Evolutionary conservation across 2,797 vertebrate species (phyloP).

Genomic region (Cygnus olor): DNA sequence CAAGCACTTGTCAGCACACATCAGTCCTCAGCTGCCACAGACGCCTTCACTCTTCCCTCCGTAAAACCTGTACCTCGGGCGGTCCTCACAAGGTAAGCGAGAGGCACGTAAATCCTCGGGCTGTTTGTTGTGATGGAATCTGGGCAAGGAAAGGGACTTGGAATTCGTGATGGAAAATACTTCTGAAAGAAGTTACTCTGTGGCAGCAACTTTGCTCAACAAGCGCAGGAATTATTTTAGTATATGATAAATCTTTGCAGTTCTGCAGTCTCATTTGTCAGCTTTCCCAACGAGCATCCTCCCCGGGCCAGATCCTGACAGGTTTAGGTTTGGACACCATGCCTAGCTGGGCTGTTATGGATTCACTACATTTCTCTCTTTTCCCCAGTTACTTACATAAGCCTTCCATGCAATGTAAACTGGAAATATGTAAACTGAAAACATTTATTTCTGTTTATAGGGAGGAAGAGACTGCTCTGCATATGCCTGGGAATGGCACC

Average conservation of each 20-base stretch:
- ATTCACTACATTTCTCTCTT: not conserved
- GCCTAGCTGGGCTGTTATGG: not conserved
- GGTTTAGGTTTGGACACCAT: not conserved
- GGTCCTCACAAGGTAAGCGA: not conserved
- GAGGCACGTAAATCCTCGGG: not conserved
- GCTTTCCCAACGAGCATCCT: not conserved
- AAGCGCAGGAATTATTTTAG: constrained; percentile 3
- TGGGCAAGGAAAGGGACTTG: constrained; percentile 56
- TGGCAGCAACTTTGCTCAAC: constrained; percentile 38
- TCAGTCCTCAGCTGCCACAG: not conserved
- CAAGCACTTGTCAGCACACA: not conserved
- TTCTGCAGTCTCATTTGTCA: constrained; percentile 39
- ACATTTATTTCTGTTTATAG: constrained; percentile 5
- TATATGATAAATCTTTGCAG: constrained; percentile 51
- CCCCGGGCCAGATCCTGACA: not conserved
- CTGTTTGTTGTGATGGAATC: constrained; percentile 49
- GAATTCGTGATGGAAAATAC: constrained; percentile 46
- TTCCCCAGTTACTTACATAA: constrained; percentile 2
- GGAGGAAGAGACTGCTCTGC: not conserved
- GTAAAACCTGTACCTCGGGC: not conserved
- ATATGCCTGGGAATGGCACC: not conserved
- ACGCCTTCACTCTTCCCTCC: fast-evolving
- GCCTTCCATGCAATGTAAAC: constrained; percentile 2
- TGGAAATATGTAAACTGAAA: constrained; percentile 3
- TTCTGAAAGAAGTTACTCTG: not conserved